These are phyloP conservation scores for Amblyteles armatorius DNA, from an alignment of 2,888 invertebrate genomes.

Conservation along the genomic window DNA sequence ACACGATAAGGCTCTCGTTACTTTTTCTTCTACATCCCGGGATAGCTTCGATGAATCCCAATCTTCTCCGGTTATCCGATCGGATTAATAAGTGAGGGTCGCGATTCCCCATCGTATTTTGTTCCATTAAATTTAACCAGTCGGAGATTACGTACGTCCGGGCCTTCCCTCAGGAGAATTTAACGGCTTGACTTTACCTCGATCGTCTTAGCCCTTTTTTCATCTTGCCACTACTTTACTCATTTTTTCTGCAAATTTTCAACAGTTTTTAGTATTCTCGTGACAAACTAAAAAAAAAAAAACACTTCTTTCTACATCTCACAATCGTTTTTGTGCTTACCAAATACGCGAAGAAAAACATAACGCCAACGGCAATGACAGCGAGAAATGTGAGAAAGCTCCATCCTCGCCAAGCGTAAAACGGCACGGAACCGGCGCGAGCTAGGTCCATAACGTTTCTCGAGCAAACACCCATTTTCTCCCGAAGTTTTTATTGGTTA, in stretches of 20 bases:
- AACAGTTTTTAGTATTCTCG: background rate
- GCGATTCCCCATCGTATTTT: slow-evolving; percentile 19
- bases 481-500: background rate
- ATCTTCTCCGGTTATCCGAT: slow-evolving; percentile 39
- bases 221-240: background rate
- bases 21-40: slow-evolving; percentile 6
- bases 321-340: slow-evolving; percentile 45
- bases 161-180: background rate
- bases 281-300: too few relatives aligned
- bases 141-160: slow-evolving; percentile 10
- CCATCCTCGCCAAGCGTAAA: slow-evolving; percentile 76
- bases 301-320: background rate
- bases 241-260: slow-evolving; percentile 52
- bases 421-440: slow-evolving; percentile 49
- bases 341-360: slow-evolving; percentile 68
- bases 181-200: background rate
- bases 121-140: slow-evolving; percentile 32
- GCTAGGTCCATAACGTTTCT: slow-evolving; percentile 51
- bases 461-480: slow-evolving; percentile 64
- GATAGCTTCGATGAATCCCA: slow-evolving; percentile 19
- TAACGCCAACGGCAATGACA: slow-evolving; percentile 65
- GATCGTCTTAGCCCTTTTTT: background rate
- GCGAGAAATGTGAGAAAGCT: slow-evolving; percentile 72
- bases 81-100: slow-evolving; percentile 32
- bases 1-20: slow-evolving; percentile 13